These are phyloP conservation scores for Amphiprion percula DNA, from an alignment of 2,113 vertebrate species.

Conservation along the genomic window DNA sequence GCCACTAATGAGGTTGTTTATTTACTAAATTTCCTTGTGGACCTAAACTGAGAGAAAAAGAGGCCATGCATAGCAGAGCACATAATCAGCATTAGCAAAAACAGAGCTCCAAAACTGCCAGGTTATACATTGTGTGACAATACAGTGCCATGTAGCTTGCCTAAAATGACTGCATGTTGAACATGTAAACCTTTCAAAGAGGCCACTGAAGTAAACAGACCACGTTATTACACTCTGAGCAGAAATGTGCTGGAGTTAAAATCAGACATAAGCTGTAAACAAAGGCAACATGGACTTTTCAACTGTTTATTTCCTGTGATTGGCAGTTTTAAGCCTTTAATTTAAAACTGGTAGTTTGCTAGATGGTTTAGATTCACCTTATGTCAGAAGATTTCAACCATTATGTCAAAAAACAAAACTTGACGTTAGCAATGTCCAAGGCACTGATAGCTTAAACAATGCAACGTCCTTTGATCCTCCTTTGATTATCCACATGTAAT, in stretches of 20 bases:
- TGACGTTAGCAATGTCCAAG: background rate
- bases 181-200: conserved; percentile 37
- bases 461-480: background rate
- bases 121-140: conserved; percentile 42
- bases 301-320: background rate
- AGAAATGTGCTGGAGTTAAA: conserved; percentile 15
- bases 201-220: conserved; percentile 30
- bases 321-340: conserved; percentile 3
- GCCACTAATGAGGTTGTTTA: conserved; percentile 78
- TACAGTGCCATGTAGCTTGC: conserved; percentile 28
- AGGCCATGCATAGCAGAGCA: conserved; percentile 71
- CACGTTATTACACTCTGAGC: background rate
- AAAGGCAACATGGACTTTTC: background rate
- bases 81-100: conserved; percentile 64
- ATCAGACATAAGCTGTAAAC: conserved; percentile 24
- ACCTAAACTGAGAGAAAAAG: conserved; percentile 60
- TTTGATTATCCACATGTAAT: background rate
- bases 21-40: conserved; percentile 76
- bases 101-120: conserved; percentile 44
- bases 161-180: conserved; percentile 27
- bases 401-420: background rate
- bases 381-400: background rate
- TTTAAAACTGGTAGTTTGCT: background rate
- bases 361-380: background rate
- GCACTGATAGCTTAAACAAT: background rate